Base-by-base conservation (phyloP, 2,113 vertebrate species). In the Phoxinus phoxinus region DNA sequence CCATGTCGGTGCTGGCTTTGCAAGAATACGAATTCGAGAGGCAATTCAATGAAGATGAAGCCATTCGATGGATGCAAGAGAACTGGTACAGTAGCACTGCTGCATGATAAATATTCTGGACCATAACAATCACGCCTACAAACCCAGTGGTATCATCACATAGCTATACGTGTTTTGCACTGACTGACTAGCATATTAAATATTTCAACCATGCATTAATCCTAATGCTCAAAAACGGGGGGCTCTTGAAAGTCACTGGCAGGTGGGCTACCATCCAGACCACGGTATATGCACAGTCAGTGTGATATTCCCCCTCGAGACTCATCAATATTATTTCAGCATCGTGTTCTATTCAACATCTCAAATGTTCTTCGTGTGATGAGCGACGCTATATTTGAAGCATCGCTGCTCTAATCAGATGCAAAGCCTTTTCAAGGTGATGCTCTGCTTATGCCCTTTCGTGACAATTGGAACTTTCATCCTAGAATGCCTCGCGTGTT, bases 51-150 rank as follows among this genome's bases (percentile, higher is more conserved):
- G 97, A 96, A 93, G 96, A 97, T 86, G 97, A 98, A 92, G 97
- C 97, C 91, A 98, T 99, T 89, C 97, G 97, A 72, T 99, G 97
- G 97, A 99, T 99, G 97, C 97, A 99, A 91, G 97, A 99, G 92
- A 99, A 99, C 96, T 99, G 97, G 97, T 98, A 93, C 32, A 21
- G 19, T 84, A 83, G 58, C 46, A 75, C 53, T 71, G 85, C 81
- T 74, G 71, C 85, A 85, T 69, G 86, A 71, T 35, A 71, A 3
- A 83, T 51, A 46, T 15, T 27, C 25, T 8, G 63, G 37, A 21
- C n/a, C n/a, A 41, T 63, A 44, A 44, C 44, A 37, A 46, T 48
- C 74, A 76, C 73, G 35, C 35, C 69, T 12, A 41, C 67, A 71
- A 71, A 71, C 35, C 53, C 69, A 4, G 69, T 41, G 23, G 53